Base-by-base conservation (phyloP, 2,888 invertebrate genomes). In the Caenorhabditis angaria region DNA sequence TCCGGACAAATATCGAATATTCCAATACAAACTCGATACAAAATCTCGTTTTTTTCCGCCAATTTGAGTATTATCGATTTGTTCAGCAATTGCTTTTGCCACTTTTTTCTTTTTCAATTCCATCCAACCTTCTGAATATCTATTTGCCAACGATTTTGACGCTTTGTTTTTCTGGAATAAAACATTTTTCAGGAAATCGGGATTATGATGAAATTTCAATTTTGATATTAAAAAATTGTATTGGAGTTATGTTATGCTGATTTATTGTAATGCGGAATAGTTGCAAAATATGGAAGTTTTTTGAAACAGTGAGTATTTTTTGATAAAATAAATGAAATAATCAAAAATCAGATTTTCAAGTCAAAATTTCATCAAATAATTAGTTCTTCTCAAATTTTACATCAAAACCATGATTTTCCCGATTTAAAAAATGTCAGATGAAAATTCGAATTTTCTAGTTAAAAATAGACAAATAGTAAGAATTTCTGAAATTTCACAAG, bases 1-100 rank as follows among this genome's bases (percentile, higher is more conserved):
- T 79, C 91, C 91, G 2, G 94, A 92, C 77, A 97, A 91, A 88
- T 97, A 99, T 88, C 97, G 97, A 77, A 97, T 93, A 87, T 93
- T 95, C 99, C 99, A 99, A 50, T 95, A 90, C 88, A 92, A 91
- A 82, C 95, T 96, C 88, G 92, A 94, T 88, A 94, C 94, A 82
- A 93, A 92, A 22, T 94, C 94, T 81, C 92, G 92, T 85, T 94
- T 94, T 74, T 93, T 92, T 0, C 92, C 92, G 5, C 94, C 93
- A 59, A 96, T 93, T 60, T 64, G 92, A 62, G 91, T 92, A 85
- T 94, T 95, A 87, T 97, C 97, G n/a, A 97, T 88, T 59, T 91
- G 89, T 0, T 89, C 88, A 0, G 94, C 94, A n/a, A 95, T 93
- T 86, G 91, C 90, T 88, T 95, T 96, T 5, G 81, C 97, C 1